A percentile compares a stretch with the other conserved stretches of the same genome.
Evolutionary conservation across 2,888 invertebrate species (phyloP).

Genomic region (Drosophila acutilabella): DNA sequence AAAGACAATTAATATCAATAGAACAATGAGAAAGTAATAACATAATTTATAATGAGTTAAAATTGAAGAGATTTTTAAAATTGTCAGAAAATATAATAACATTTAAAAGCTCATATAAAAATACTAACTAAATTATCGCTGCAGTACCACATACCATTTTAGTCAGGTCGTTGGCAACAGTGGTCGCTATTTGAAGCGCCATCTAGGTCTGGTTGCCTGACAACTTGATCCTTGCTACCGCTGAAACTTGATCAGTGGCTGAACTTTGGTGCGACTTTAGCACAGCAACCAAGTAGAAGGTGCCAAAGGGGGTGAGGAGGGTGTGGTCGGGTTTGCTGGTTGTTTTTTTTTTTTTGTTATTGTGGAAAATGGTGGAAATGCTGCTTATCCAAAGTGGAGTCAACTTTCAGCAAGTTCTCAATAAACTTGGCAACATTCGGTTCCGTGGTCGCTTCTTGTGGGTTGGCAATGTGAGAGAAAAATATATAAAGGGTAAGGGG

Average conservation of each 20-base stretch:
- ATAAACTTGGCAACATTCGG: slow-evolving; percentile 48
- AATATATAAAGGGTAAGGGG: neutral
- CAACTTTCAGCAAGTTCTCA: slow-evolving; percentile 52
- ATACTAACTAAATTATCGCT: neutral
- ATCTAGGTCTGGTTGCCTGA: slow-evolving; percentile 6
- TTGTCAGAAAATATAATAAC: too few relatives aligned
- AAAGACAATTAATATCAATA: too few relatives aligned
- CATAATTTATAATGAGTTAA: too few relatives aligned
- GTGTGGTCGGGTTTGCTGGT: neutral
- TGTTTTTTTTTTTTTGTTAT: too few relatives aligned
- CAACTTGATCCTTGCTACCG: slow-evolving; percentile 44
- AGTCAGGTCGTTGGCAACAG: neutral
- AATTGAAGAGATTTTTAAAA: too few relatives aligned
- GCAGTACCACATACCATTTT: too few relatives aligned
- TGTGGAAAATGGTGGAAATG: slow-evolving; percentile 3
- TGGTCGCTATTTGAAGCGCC: neutral
- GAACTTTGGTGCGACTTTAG: slow-evolving; percentile 38
- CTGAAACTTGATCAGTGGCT: slow-evolving; percentile 46
- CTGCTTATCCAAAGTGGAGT: slow-evolving; percentile 27
- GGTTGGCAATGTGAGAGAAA: neutral
- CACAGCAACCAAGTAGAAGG: neutral
- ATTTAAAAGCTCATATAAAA: neutral
- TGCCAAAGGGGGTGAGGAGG: neutral
- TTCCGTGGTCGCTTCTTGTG: slow-evolving; percentile 28
- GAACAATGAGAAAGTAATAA: too few relatives aligned